Evolutionary conservation across 2,888 invertebrate genomes (phyloP), one percentile per base, ranked within the genome.

Genomic region (Xestobium rufovillosum): DNA sequence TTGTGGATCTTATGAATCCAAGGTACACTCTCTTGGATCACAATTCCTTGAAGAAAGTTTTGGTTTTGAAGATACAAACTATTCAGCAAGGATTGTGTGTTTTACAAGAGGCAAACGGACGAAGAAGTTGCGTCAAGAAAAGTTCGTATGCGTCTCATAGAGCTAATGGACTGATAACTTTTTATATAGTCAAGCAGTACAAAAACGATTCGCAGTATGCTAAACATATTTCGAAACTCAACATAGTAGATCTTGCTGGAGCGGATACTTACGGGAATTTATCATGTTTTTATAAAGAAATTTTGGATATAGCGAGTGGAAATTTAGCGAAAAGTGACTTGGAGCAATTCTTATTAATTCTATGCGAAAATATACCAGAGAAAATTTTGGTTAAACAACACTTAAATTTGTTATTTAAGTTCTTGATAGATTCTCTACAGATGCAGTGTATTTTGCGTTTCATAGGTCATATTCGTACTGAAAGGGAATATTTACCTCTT

Each of bases 1-100:
- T 60, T n/a, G 46, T 41, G 8, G 67, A 69, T 50, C 54, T 69
- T 25, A 44, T 68, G 11, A 45, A 47, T 39, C 39, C 50, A 3
- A 47, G 51, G 31, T 52, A 55, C 2, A 52, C 52, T 28, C 34
- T 31, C 3, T 10, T 52, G 14, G 49, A 54, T 32, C 34, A 43
- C 15, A 45, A 48, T 29, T 35, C 31, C 19, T 41, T 43, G 39
- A n/a, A n/a, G n/a, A 57, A 56, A 52, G 50, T 52, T 31, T 36
- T 64, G n/a, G n/a, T n/a, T n/a, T n/a, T n/a, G n/a, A n/a, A n/a
- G n/a, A n/a, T n/a, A n/a, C n/a, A n/a, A n/a, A n/a, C n/a, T 30
- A 14, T 30, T n/a, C 23, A 19, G n/a, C 6, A 19, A 19, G n/a
- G 6, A 19, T 19, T 19, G 23, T 8, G 6, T 19, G 23, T 8